Percentiles rank a stretch among this genome's conserved stretches.
These are phyloP conservation scores for Dioctria rufipes DNA, from an alignment of 2,888 invertebrate genomes.

Conservation along the genomic window DNA sequence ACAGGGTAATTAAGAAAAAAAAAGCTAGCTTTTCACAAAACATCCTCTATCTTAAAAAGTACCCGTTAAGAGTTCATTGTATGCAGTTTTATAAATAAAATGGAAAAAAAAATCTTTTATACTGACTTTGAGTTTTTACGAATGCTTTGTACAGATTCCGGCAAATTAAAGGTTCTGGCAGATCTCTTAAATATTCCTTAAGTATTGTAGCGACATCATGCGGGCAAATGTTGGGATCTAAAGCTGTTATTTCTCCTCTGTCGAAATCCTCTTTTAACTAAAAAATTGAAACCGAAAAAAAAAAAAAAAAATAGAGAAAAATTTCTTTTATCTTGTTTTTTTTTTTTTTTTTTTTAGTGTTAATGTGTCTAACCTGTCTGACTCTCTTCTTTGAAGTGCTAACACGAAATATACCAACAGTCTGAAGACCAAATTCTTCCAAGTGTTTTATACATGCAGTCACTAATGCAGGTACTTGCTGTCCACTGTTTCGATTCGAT, in stretches of 20 bases:
- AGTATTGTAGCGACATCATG: slow-evolving; percentile 94
- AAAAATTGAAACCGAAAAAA: slow-evolving; percentile 58
- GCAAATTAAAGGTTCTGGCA: slow-evolving; percentile 93
- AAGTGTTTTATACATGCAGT: slow-evolving; percentile 86
- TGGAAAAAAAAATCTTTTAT: neutral
- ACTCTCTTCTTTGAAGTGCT: slow-evolving; percentile 94
- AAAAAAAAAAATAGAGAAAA: neutral
- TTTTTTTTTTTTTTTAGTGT: too few species aligned
- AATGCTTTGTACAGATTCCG: slow-evolving; percentile 91
- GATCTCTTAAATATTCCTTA: slow-evolving; percentile 93
- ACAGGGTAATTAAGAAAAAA: too few species aligned
- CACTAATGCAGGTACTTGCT: slow-evolving; percentile 84
- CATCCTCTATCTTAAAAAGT: too few species aligned
- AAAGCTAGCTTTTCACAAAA: too few species aligned
- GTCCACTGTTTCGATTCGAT: slow-evolving; percentile 62
- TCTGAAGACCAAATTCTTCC: slow-evolving; percentile 84
- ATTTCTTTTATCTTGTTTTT: neutral
- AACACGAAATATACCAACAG: slow-evolving; percentile 92
- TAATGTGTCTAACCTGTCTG: slow-evolving; percentile 79
- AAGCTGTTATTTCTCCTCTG: slow-evolving; percentile 80
- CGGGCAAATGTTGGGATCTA: slow-evolving; percentile 87
- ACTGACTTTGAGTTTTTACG: slow-evolving; percentile 91
- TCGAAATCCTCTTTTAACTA: slow-evolving; percentile 94
- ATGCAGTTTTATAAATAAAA: too few species aligned
- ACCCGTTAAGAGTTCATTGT: too few species aligned